Evolutionary conservation across 2,797 vertebrate genomes (phyloP), one percentile per base, ranked within the genome.

Genomic region (Australoheros facetus): DNA sequence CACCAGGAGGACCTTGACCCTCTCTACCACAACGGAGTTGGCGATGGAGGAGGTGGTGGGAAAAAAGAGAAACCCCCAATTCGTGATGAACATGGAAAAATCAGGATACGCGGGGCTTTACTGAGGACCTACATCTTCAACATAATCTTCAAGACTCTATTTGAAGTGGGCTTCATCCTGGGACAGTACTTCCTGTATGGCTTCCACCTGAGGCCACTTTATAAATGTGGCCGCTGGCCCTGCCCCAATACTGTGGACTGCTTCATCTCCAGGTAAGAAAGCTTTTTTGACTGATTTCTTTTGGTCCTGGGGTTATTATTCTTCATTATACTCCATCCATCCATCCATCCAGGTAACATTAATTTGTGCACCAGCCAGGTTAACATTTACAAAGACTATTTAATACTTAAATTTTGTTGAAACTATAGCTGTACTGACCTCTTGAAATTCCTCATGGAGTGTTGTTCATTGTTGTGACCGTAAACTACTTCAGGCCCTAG

Each of bases 231-330:
- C 77, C 96, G 97, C 72, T 97, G 97, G 90, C 97, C 98, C 80
- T 99, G 98, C 90, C 98, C 97, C 34, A 98, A 99, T 84, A 97
- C 95, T 0, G 98, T 98, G 90, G 98, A 98, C 94, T 98, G 98
- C 93, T 98, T 98, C 94, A 98, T 99, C 95, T 98, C 97, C 30
- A 94, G 94, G 94, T 95, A 32, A 91, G 92, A 86, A 16, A 58
- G 3, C 13, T n/a, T 16, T 2, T 42, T 17, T 58, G 10, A 16
- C 30, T 60, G 26, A 2, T 57, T 7, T 69, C 19, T 73, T 14
- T 82, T 14, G 42, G 39, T 28, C 54, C 37, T 32, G 1, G 11
- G 45, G 56, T 53, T 66, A 16, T 30, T 60, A 26, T 73, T 73
- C 5, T 17, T 42, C 34, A 30, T 28, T 19, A n/a, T 57, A 39